phyloP scores from a whole-genome alignment of 2,888 invertebrate genomes.

The Orchesella flavescens region DNA sequence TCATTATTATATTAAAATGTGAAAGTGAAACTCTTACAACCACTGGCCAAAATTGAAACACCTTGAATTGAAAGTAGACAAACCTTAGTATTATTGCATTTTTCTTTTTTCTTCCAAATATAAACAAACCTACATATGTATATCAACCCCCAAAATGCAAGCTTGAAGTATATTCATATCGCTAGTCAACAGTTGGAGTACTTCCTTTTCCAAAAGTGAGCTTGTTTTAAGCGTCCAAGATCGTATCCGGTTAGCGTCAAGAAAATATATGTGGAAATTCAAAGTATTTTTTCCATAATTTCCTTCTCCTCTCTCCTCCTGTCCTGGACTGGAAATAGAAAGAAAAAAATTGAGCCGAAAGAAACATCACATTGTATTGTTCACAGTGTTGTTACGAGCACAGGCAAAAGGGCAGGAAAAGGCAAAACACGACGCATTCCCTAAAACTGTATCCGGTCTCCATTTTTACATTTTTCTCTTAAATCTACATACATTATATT shows the following conservation, averaged over 20 bases:
- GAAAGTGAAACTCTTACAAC: too few relatives aligned
- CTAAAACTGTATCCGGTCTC: constrained; percentile 47
- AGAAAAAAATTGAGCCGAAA: constrained; percentile 40
- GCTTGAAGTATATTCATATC: too few relatives aligned
- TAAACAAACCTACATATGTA: too few relatives aligned
- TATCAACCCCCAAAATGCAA: too few relatives aligned
- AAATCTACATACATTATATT: constrained; percentile 57
- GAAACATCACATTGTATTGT: constrained; percentile 12
- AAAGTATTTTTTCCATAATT: constrained; percentile 61
- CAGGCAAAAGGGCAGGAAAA: constrained; percentile 6
- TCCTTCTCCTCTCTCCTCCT: constrained; percentile 22
- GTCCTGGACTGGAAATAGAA: background rate
- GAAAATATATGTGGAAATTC: constrained; percentile 63
- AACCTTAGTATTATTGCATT: too few relatives aligned
- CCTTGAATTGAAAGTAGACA: too few relatives aligned
- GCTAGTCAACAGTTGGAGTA: background rate
- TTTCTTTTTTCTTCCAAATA: too few relatives aligned
- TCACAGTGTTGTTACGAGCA: background rate
- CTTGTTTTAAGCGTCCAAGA: constrained; percentile 53
- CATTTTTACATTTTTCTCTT: constrained; percentile 40
- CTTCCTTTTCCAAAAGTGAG: background rate
- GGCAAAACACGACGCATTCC: constrained; percentile 26
- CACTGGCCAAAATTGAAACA: too few relatives aligned
- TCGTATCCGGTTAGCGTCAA: constrained; percentile 64
- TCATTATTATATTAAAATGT: too few relatives aligned